These are phyloP conservation scores for Euzophera pinguis DNA, from an alignment of 2,888 invertebrate species.

Conservation along the genomic window DNA sequence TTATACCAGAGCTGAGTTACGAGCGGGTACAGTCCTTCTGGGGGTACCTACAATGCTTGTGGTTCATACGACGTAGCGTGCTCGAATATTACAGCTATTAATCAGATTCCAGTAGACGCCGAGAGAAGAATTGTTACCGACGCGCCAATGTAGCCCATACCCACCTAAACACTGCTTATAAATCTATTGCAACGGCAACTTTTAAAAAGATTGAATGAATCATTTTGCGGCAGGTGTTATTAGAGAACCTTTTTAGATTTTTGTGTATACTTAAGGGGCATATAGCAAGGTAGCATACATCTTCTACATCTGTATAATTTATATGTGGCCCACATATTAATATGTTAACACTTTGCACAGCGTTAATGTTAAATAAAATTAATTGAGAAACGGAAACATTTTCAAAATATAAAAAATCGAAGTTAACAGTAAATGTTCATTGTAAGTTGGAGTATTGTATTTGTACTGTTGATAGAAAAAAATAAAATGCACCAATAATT, in stretches of 20 bases:
- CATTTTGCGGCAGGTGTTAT: not conserved
- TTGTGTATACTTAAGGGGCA: too few relatives aligned
- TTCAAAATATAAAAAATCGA: too few relatives aligned
- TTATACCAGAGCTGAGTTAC: conserved; percentile 26
- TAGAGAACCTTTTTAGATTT: not conserved
- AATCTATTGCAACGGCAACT: not conserved
- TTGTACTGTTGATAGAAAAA: too few relatives aligned
- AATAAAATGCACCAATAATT: too few relatives aligned
- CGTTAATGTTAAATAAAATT: too few relatives aligned
- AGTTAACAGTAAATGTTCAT: too few relatives aligned
- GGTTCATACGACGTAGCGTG: conserved; percentile 37
- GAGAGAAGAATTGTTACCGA: conserved; percentile 50
- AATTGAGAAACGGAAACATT: too few relatives aligned
- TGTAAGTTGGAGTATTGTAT: too few relatives aligned
- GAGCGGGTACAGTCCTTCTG: conserved; percentile 32
- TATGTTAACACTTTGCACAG: too few relatives aligned
- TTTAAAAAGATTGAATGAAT: not conserved
- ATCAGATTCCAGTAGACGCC: conserved; percentile 53
- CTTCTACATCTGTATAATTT: too few relatives aligned
- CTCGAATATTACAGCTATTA: conserved; percentile 69
- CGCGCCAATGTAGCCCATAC: conserved; percentile 17
- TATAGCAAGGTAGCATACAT: too few relatives aligned
- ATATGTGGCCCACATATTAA: too few relatives aligned
- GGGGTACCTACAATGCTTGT: conserved; percentile 44
- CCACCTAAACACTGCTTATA: conserved; percentile 1